Percentiles rank a stretch among this genome's conserved stretches.
phyloP scores from a whole-genome alignment of 2,797 vertebrate genomes.

The Gadopsis marmoratus region DNA sequence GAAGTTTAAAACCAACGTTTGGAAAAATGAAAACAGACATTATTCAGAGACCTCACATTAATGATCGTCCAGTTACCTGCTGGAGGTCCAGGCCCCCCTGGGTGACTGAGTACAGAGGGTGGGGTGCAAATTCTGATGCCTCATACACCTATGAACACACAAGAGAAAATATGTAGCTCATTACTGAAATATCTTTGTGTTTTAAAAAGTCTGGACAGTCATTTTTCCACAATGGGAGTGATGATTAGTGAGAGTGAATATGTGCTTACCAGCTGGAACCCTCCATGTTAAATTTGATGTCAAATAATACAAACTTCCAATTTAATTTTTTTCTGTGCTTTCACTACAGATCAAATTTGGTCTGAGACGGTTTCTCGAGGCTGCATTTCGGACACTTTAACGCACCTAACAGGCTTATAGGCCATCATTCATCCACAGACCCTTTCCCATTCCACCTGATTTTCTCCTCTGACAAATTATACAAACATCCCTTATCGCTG shows the following conservation, averaged over 20 bases:
- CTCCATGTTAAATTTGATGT: constrained; percentile 17
- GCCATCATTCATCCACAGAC: constrained; percentile 70
- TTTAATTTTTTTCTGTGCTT: constrained; percentile 29
- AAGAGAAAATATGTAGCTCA: constrained; percentile 20
- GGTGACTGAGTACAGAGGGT: constrained; percentile 81
- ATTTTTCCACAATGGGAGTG: constrained; percentile 16
- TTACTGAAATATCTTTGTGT: constrained; percentile 17
- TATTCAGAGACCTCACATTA: constrained; percentile 19
- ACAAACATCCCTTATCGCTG: constrained; percentile 64
- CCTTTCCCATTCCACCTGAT: constrained; percentile 59
- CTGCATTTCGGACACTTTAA: constrained; percentile 68
- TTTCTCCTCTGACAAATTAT: constrained; percentile 66
- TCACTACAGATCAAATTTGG: constrained; percentile 51
- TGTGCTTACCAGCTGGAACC: constrained; percentile 26
- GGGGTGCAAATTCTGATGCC: constrained; percentile 80
- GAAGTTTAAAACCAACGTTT: constrained; percentile 1
- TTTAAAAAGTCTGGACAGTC: constrained; percentile 19
- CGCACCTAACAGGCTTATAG: constrained; percentile 73
- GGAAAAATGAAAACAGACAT: constrained; percentile 9
- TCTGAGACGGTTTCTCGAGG: constrained; percentile 47
- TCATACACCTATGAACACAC: constrained; percentile 77
- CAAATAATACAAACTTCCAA: constrained; percentile 41
- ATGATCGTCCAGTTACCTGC: constrained; percentile 69
- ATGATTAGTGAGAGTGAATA: constrained; percentile 29
- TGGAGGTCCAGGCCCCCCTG: constrained; percentile 83